Base-by-base conservation (phyloP, 2,113 vertebrate genomes). In the Tapirus terrestris region DNA sequence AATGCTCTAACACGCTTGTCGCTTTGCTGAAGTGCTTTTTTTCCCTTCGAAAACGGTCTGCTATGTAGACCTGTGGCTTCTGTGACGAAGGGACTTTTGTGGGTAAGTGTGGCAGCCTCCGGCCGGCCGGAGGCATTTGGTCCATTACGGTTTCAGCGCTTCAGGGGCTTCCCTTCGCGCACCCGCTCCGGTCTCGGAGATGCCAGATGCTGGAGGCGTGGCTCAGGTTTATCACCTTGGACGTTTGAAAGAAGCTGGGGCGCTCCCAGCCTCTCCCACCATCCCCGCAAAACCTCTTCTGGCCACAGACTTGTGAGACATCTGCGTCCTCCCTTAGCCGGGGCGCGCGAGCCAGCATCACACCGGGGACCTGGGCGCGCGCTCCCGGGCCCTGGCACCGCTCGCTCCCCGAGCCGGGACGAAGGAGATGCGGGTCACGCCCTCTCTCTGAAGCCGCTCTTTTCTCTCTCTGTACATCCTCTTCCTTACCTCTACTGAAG, bases 31-130 rank as follows among this genome's bases (percentile, higher is more conserved):
- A 39, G 82, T 75, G 76, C 5, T 36, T 67, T 4, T 51, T 39
- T 27, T 61, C n/a, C 45, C 48, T 75, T 56, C 29, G 12, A 58
- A 70, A 87, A 88, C 17, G 5, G 51, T 18, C 80, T 68, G 9
- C 89, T 61, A 5, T 61, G 67, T 27, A 79, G 83, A 85, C 67
- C 23, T 68, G 96, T 45, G 48, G 76, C 88, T 97, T 94, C 72
- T 29, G 27, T 6, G 6, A 48, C 18, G 8, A 39, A 58, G 39
- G 12, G n/a, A 45, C 65, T 33, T 43, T 27, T 16, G 56, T 16
- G 36, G 51, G 27, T 84, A 31, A 79, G 45, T 39, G 14, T 6
- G 77, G 45, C 67, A 83, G 73, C 70, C 51, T 56, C 36, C 17
- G 45, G 67, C 58, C 6, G 0, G 8, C 48, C 20, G 17, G 21